Percentiles rank a stretch among this genome's conserved stretches.
These are phyloP conservation scores for Penaeus japonicus DNA, from an alignment of 1,140 invertebrate genomes.

Conservation along the genomic window DNA sequence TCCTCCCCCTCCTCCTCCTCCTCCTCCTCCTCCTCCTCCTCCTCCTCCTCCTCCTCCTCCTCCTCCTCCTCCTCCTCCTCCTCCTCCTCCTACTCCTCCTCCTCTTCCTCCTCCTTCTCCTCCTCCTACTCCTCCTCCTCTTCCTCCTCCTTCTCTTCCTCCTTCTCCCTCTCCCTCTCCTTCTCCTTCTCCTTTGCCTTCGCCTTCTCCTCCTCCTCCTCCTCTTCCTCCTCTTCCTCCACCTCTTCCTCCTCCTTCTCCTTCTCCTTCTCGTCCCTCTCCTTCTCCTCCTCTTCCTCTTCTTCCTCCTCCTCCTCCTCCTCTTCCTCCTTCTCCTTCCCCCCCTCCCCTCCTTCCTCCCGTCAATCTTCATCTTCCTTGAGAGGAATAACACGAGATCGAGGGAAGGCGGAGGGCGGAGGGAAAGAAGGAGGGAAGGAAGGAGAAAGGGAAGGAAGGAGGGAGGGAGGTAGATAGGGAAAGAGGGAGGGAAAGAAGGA, in stretches of 20 bases:
- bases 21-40: no score
- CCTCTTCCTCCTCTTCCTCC: not conserved
- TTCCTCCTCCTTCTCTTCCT: not conserved
- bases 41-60: no score
- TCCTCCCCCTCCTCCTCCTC: no score
- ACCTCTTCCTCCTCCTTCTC: not conserved
- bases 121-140: no score
- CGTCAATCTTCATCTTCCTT: no score
- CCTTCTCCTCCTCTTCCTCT: no score
- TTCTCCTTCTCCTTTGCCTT: not conserved
- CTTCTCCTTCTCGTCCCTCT: no score
- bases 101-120: not conserved
- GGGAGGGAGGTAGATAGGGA: not conserved
- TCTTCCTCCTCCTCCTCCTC: not conserved
- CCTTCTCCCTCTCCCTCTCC: not conserved
- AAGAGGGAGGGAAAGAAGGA: not conserved
- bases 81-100: not conserved
- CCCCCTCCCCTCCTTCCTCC: not conserved
- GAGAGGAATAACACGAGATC: no score
- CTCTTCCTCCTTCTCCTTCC: not conserved
- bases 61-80: no score
- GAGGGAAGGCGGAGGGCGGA: no score
- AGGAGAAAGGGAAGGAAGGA: no score
- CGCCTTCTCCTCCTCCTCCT: not conserved
- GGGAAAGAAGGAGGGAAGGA: no score